A percentile compares a stretch with the other conserved stretches of the same genome.
These are phyloP conservation scores for Stegostoma tigrinum DNA, from an alignment of 2,113 vertebrate species.

Conservation along the genomic window DNA sequence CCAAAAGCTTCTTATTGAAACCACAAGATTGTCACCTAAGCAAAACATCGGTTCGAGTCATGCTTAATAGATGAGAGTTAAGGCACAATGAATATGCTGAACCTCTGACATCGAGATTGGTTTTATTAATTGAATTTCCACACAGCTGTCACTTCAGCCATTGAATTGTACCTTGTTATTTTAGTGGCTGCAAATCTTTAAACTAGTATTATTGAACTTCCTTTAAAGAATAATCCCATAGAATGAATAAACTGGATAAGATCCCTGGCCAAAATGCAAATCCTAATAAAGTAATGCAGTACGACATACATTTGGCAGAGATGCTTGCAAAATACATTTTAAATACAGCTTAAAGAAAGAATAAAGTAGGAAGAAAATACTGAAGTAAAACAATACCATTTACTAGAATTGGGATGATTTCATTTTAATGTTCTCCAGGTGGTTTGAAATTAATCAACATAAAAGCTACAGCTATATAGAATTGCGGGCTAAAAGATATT, in stretches of 20 bases:
- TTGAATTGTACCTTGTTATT: neutral
- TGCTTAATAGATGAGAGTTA: neutral
- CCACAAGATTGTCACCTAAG: neutral
- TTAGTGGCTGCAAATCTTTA: neutral
- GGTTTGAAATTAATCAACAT: conserved; percentile 2
- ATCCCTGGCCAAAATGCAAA: neutral
- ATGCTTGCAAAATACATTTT: conserved; percentile 6
- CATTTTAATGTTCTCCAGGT: neutral
- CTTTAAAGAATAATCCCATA: neutral
- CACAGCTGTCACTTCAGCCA: neutral
- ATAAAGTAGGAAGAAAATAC: neutral
- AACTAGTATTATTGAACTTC: conserved; percentile 15
- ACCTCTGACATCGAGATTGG: neutral
- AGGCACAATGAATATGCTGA: neutral
- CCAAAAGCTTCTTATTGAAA: neutral
- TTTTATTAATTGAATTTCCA: conserved; percentile 30
- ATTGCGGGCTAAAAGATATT: neutral
- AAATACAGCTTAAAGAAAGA: neutral
- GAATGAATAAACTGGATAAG: neutral
- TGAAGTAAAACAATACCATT: conserved; percentile 5
- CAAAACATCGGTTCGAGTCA: neutral
- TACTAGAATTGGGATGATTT: neutral
- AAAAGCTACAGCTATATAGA: neutral
- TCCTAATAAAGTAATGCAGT: neutral
- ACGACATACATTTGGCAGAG: neutral